A percentile compares a stretch with the other conserved stretches of the same genome.
phyloP scores from a whole-genome alignment of 1,140 invertebrate genomes.

The Drosophila erecta region DNA sequence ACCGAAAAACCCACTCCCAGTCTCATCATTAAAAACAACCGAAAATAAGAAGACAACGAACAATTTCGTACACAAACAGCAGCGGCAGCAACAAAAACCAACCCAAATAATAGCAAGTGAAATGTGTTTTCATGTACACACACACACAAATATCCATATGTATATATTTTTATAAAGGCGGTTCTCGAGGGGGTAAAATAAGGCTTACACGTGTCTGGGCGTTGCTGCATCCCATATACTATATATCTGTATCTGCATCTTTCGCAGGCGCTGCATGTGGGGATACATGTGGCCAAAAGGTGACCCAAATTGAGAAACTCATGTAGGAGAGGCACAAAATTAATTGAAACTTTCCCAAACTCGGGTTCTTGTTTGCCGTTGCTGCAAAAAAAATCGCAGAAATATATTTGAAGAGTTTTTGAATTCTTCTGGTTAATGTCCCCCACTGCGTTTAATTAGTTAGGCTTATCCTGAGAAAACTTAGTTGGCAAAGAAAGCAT shows the following conservation, averaged over 20 bases:
- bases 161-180: slow-evolving; percentile 32
- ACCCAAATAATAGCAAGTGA: slow-evolving; percentile 59
- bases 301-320: slow-evolving; percentile 42
- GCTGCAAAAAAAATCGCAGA: neutral
- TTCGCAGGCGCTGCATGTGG: slow-evolving; percentile 5
- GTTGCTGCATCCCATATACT: slow-evolving; percentile 16
- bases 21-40: slow-evolving; percentile 60
- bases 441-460: neutral
- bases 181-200: slow-evolving; percentile 2
- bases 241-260: slow-evolving; percentile 19
- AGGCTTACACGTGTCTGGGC: slow-evolving; percentile 51
- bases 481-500: neutral
- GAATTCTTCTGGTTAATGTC: neutral
- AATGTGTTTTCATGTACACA: slow-evolving; percentile 46
- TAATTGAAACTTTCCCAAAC: slow-evolving; percentile 4
- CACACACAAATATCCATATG: slow-evolving; percentile 5
- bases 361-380: neutral
- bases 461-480: neutral
- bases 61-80: slow-evolving; percentile 55
- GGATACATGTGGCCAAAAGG: slow-evolving; percentile 26
- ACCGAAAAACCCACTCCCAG: slow-evolving; percentile 57
- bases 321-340: slow-evolving; percentile 8
- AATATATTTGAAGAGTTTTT: neutral
- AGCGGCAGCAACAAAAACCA: slow-evolving; percentile 26
- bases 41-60: slow-evolving; percentile 51